Evolutionary conservation across 2,888 invertebrate genomes (phyloP), one percentile per base, ranked within the genome.

Genomic region (Neelides folsomi): DNA sequence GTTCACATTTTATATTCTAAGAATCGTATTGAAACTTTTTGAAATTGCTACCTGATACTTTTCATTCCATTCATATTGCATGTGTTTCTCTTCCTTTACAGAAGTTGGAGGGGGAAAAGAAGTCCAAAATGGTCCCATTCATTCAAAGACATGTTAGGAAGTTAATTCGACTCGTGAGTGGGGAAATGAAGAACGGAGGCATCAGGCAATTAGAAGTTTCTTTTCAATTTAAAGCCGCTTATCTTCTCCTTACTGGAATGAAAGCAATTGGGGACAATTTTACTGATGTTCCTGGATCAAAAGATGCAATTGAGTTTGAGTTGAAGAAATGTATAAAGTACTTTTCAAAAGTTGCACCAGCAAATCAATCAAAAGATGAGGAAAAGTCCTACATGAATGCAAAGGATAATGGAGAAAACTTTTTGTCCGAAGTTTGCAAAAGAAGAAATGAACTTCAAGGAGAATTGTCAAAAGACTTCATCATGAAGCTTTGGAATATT

Each of bases 141-240:
- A 49, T 63, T 12, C 44, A 41, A 34, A 55, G 13, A 46, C 60
- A 63, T 42, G 44, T 40, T 35, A 57, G 52, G 47, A 51, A 57
- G 48, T 57, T 63, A 35, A 49, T 54, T 40, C 48, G 46, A 12
- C 54, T 55, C 49, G 54, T 59, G 43, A 50, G 58, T 9, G 52
- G 48, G 52, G 53, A 42, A 48, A 18, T 19, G 43, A 52, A 43
- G 39, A 49, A 15, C 34, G 12, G 18, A 51, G 16, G 9, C 13
- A 40, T 46, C 45, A 51, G 40, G 6, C 39, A 27, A 46, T 45
- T 51, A 45, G 3, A 27, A 3, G 27, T 27, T 27, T 27, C 27
- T 7, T 27, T 27, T 27, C 27, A 27, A 27, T 27, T 27, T 7
- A 27, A 7, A 27, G 27, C 27, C 27, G 27, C 27, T 27, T 27